Percentiles rank a stretch among this genome's conserved stretches.
phyloP scores from a whole-genome alignment of 2,797 vertebrate genomes.

The Podarcis siculus region DNA sequence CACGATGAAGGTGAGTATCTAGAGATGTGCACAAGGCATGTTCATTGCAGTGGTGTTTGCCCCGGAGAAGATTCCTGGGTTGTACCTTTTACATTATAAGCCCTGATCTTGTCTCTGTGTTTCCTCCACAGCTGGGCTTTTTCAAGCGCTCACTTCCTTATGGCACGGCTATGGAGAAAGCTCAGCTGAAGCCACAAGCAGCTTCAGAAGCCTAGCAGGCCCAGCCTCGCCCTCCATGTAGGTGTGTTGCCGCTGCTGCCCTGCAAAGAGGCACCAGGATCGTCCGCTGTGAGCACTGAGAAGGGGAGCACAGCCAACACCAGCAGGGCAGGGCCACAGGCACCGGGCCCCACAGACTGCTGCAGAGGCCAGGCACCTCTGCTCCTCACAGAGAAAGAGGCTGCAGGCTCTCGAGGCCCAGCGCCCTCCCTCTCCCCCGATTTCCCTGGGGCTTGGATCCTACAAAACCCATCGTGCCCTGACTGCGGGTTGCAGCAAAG shows the following conservation, averaged over 20 bases:
- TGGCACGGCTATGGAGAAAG: slow-evolving; percentile 94
- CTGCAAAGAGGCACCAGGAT: slow-evolving; percentile 12
- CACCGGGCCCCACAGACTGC: background rate
- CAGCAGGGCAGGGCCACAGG: slow-evolving; percentile 9
- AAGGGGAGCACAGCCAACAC: slow-evolving; percentile 7
- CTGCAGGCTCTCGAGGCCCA: background rate
- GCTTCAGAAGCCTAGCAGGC: slow-evolving; percentile 87
- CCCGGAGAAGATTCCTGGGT: background rate
- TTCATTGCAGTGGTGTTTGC: background rate
- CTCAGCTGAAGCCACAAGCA: slow-evolving; percentile 93
- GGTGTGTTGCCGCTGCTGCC: slow-evolving; percentile 21
- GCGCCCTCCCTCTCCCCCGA: background rate
- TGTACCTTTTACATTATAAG: too few relatives aligned
- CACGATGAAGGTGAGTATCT: background rate
- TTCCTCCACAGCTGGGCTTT: slow-evolving; percentile 85
- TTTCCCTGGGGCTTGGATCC: slow-evolving; percentile 25
- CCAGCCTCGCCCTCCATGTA: slow-evolving; percentile 14
- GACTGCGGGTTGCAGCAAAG: slow-evolving; percentile 4
- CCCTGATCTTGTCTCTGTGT: slow-evolving; percentile 15
- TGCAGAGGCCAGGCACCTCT: background rate
- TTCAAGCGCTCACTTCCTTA: slow-evolving; percentile 92
- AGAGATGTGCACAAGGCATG: background rate
- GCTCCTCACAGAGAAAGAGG: slow-evolving; percentile 1
- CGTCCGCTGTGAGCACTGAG: background rate
- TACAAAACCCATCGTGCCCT: background rate